These are phyloP conservation scores for Mamestra brassicae DNA, from an alignment of 2,888 invertebrate genomes.

Conservation along the genomic window DNA sequence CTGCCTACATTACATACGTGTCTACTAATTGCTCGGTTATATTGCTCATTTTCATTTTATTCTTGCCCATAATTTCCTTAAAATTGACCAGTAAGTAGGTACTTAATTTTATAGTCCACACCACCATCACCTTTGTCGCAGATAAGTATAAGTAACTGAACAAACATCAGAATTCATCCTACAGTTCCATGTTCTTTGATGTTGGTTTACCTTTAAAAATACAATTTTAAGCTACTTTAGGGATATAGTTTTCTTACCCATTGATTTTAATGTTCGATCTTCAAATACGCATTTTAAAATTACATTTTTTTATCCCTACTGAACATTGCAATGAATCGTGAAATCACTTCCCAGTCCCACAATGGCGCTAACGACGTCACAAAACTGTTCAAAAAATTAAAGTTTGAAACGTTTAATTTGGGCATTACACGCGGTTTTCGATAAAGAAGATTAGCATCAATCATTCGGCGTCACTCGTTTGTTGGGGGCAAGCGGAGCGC, in stretches of 20 bases:
- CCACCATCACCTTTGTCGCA: background rate
- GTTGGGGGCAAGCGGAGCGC: conserved; percentile 86
- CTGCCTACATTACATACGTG: conserved; percentile 55
- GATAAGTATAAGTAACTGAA: background rate
- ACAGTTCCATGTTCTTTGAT: background rate
- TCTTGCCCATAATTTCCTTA: conserved; percentile 17
- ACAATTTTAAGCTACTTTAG: too few species aligned
- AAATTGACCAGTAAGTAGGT: background rate
- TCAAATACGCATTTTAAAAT: background rate
- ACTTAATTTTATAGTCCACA: background rate
- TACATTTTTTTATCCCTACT: background rate
- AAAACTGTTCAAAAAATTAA: conserved; percentile 65
- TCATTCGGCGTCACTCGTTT: conserved; percentile 82
- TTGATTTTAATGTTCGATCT: background rate
- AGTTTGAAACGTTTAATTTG: conserved; percentile 77
- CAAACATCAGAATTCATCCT: background rate
- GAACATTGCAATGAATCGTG: conserved; percentile 20
- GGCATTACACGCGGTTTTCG: conserved; percentile 82
- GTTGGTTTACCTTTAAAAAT: background rate
- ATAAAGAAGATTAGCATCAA: conserved; percentile 82
- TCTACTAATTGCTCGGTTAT: conserved; percentile 60
- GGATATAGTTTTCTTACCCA: too few species aligned
- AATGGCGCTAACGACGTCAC: conserved; percentile 66
- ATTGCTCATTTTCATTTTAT: conserved; percentile 31
- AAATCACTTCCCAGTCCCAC: conserved; percentile 63